Conservation (phyloP, 1,140 invertebrate genomes). For the Aradophagus sp. region DNA sequence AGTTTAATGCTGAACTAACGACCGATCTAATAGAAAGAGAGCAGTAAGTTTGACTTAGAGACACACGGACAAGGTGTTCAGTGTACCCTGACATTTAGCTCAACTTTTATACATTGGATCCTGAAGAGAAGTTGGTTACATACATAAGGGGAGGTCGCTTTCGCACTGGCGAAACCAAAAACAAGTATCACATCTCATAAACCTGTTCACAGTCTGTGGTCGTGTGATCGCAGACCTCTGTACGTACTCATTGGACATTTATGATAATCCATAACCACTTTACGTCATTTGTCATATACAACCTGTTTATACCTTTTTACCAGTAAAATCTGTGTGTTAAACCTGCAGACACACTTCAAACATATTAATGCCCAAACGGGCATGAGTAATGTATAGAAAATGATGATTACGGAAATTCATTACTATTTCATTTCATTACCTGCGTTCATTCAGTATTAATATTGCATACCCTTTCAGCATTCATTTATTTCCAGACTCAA, state of each 20-base stretch:
- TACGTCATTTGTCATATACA: constrained; percentile 73
- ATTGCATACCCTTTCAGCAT: constrained; percentile 36
- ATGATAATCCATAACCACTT: constrained; percentile 66
- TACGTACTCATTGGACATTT: constrained; percentile 32
- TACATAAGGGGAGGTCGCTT: constrained; percentile 13
- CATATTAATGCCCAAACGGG: constrained; percentile 72
- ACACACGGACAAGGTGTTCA: constrained; percentile 27
- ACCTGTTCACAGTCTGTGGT: constrained; percentile 30
- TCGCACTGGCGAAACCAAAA: constrained; percentile 26
- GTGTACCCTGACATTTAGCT: constrained; percentile 11
- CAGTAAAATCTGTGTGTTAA: constrained; percentile 74
- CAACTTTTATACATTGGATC: constrained; percentile 17
- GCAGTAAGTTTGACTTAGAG: constrained; percentile 4
- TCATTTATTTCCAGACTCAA: constrained; percentile 43
- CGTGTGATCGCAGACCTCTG: constrained; percentile 22
- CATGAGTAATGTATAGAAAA: constrained; percentile 66
- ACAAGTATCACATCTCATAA: constrained; percentile 12
- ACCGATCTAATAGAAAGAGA: constrained; percentile 4
- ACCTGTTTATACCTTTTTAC: constrained; percentile 72
- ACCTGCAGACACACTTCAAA: constrained; percentile 76
- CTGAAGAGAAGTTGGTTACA: constrained; percentile 21
- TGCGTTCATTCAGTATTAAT: constrained; percentile 31
- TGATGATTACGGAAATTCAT: constrained; percentile 53
- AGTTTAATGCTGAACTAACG: neutral
- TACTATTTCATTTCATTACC: constrained; percentile 63